These are phyloP conservation scores for Myotis yumanensis DNA, from an alignment of 2,113 vertebrate genomes.

Conservation along the genomic window DNA sequence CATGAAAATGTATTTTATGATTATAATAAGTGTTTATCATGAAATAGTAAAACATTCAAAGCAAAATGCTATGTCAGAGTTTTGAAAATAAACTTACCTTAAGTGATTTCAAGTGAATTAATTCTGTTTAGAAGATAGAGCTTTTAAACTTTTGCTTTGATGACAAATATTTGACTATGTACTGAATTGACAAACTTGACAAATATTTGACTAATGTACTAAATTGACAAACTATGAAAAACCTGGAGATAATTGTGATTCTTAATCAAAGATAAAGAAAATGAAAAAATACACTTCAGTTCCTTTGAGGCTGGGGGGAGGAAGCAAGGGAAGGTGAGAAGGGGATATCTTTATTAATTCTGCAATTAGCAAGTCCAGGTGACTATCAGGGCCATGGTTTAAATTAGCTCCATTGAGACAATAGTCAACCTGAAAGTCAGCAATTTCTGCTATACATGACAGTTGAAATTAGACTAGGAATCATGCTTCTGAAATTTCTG, in stretches of 20 bases:
- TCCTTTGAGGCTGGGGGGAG: not conserved
- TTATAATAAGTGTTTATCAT: not conserved
- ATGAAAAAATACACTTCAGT: not conserved
- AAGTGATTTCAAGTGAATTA: conserved; percentile 1
- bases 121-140: conserved; percentile 29
- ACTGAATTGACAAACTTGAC: not conserved
- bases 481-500: not conserved
- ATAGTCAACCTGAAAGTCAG: not conserved
- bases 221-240: conserved; percentile 1
- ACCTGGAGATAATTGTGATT: not conserved
- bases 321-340: not conserved
- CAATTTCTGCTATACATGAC: not conserved
- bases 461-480: not conserved
- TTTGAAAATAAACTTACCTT: conserved; percentile 17
- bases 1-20: not conserved
- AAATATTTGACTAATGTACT: not conserved
- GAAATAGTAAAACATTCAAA: not conserved
- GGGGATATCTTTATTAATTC: not conserved
- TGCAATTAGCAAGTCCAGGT: not conserved
- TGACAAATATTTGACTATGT: conserved; percentile 12
- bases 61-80: not conserved
- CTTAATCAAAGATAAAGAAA: conserved; percentile 39
- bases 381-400: not conserved
- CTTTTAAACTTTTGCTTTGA: conserved; percentile 28
- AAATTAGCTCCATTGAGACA: not conserved